phyloP scores from a whole-genome alignment of 2,797 vertebrate species.

The Pseudochirops corinnae region DNA sequence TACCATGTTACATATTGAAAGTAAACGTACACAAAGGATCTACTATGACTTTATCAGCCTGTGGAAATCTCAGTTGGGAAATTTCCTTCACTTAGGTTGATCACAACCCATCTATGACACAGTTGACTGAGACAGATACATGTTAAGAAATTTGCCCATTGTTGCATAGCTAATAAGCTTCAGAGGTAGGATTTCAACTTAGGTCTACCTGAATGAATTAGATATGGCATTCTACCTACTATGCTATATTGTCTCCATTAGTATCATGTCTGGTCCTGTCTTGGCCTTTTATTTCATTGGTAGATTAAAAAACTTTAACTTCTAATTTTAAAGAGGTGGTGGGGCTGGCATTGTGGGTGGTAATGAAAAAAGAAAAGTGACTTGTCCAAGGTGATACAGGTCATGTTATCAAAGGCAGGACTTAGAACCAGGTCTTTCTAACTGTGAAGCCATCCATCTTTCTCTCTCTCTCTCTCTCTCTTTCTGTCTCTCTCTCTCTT shows the following conservation, averaged over 20 bases:
- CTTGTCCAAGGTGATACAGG: neutral
- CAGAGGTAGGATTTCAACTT: neutral
- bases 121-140: neutral
- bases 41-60: neutral
- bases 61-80: neutral
- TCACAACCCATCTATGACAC: neutral
- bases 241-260: neutral
- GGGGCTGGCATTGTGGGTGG: neutral
- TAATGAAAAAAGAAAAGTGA: neutral
- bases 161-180: neutral
- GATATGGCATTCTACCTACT: neutral
- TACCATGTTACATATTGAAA: neutral
- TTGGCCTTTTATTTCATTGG: neutral
- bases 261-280: neutral
- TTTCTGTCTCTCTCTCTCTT: too few relatives aligned
- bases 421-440: neutral
- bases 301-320: neutral
- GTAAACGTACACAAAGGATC: neutral
- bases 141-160: neutral
- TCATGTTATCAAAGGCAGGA: neutral
- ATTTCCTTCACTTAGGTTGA: neutral
- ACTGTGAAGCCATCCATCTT: too few relatives aligned
- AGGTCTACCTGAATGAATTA: neutral
- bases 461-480: too few relatives aligned
- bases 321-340: neutral